phyloP scores from a whole-genome alignment of 2,888 invertebrate species.

The Ypsolopha sequella region DNA sequence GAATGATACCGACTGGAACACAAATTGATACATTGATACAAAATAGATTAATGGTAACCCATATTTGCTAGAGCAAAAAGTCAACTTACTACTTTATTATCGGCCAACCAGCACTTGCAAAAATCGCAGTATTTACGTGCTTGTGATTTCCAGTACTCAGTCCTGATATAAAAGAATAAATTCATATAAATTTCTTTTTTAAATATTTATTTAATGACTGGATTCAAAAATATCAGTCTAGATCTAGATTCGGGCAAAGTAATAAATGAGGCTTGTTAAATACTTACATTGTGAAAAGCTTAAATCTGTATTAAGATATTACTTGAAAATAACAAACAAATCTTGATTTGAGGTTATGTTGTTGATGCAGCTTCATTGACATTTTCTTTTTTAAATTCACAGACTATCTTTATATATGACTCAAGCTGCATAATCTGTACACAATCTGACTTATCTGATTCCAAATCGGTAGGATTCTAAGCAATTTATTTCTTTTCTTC shows the following conservation, averaged over 20 bases:
- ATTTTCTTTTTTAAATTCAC: too few species aligned
- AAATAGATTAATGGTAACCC: too few species aligned
- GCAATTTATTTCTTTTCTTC: too few species aligned
- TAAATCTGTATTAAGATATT: not conserved
- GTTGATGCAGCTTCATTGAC: too few species aligned
- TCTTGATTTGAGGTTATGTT: too few species aligned
- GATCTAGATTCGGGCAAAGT: too few species aligned
- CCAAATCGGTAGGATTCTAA: too few species aligned
- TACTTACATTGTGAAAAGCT: not conserved
- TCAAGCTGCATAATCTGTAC: too few species aligned
- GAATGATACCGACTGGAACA: constrained; percentile 87
- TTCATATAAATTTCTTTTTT: not conserved
- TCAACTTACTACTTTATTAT: constrained; percentile 88
- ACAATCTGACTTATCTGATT: too few species aligned
- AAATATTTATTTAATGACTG: not conserved
- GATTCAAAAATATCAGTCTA: too few species aligned
- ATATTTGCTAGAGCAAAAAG: not conserved
- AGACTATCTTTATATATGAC: too few species aligned
- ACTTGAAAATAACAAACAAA: not conserved
- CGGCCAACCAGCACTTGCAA: constrained; percentile 98
- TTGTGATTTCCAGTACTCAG: constrained; percentile 97
- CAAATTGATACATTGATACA: not conserved
- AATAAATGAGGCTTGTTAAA: not conserved
- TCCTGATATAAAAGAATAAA: constrained; percentile 71
- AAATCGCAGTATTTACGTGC: constrained; percentile 96